A percentile compares a stretch with the other conserved stretches of the same genome.
Conservation (phyloP, 2,888 invertebrate species). For the Oligia latruncula region DNA sequence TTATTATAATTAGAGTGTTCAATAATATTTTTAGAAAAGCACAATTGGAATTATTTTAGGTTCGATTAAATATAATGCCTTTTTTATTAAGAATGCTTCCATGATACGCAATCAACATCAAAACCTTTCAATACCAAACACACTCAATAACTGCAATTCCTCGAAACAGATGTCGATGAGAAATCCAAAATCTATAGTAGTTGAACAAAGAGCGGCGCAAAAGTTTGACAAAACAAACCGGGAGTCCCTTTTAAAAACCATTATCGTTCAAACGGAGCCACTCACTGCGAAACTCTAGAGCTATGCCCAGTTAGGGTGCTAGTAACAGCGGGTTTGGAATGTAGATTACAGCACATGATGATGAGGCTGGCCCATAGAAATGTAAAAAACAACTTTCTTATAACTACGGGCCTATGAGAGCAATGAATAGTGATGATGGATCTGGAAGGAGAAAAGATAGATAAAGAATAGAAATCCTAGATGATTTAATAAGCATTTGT, state of each 20-base stretch:
- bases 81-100: neutral
- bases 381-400: no score
- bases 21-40: neutral
- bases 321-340: slow-evolving; percentile 58
- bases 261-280: slow-evolving; percentile 78
- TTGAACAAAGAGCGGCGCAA: slow-evolving; percentile 47
- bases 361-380: neutral
- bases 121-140: slow-evolving; percentile 9
- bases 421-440: neutral
- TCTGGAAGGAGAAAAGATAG: neutral
- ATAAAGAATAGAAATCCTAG: neutral
- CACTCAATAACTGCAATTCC: slow-evolving; percentile 26
- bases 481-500: no score
- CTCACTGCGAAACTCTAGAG: slow-evolving; percentile 78
- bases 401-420: neutral
- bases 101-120: neutral
- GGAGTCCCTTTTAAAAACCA: slow-evolving; percentile 78
- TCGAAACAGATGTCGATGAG: slow-evolving; percentile 57
- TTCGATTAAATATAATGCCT: neutral
- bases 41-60: neutral
- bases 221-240: slow-evolving; percentile 70
- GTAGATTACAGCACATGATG: neutral
- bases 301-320: slow-evolving; percentile 59
- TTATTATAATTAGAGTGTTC: neutral
- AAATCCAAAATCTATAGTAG: slow-evolving; percentile 33